Percentiles rank a stretch among this genome's conserved stretches.
phyloP scores from a whole-genome alignment of 2,888 invertebrate species.

The Prosapia bicincta region DNA sequence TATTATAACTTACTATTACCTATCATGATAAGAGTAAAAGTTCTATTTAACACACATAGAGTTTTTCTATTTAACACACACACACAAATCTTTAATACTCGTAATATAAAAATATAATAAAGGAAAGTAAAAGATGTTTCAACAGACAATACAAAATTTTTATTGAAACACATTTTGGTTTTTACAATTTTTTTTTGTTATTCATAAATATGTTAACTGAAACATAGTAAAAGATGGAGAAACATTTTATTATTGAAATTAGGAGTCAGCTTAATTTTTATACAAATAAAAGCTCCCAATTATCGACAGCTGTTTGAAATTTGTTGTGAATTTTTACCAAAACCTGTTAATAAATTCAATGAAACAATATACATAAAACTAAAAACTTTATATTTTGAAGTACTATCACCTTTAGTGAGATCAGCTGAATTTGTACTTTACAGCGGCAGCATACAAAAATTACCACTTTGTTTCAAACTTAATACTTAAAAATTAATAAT shows the following conservation, averaged over 20 bases:
- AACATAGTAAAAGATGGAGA: neutral
- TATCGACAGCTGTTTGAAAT: neutral
- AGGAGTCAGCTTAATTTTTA: neutral
- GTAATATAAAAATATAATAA: too few relatives aligned
- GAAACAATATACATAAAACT: neutral
- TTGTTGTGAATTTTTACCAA: neutral
- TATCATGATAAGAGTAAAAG: too few relatives aligned
- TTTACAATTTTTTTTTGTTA: neutral
- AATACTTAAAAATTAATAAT: neutral
- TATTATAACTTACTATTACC: too few relatives aligned
- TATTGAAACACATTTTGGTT: neutral
- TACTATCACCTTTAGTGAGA: neutral
- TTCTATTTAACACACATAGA: too few relatives aligned
- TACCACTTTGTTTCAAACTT: neutral
- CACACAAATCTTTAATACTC: too few relatives aligned
- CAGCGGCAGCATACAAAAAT: neutral
- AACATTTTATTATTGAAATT: neutral
- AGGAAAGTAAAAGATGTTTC: neutral
- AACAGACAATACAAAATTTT: neutral
- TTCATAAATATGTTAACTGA: neutral
- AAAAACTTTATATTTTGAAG: neutral
- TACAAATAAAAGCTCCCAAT: neutral
- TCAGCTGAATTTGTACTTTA: neutral
- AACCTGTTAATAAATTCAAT: neutral
- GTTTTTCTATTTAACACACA: too few relatives aligned